Evolutionary conservation across 2,113 vertebrate genomes (phyloP).

Genomic region (Leptocoma aspasia): DNA sequence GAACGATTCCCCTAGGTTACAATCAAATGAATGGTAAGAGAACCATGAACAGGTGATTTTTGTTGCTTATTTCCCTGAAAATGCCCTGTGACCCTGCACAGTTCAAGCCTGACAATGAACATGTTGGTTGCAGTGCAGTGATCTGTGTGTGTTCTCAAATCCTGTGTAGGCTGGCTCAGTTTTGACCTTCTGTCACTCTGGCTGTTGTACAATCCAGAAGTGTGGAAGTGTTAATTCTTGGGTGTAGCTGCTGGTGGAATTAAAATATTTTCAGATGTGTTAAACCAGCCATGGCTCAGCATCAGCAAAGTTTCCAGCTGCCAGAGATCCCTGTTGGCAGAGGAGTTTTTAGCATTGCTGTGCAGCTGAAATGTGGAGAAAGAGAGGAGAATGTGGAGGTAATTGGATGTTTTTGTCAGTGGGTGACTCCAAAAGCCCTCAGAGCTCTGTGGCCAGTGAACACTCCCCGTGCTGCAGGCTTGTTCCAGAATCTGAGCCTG

Average conservation of each 20-base stretch:
- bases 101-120: neutral
- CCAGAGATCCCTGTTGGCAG: neutral
- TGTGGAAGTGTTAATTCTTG: neutral
- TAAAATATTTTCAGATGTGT: neutral
- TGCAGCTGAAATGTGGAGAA: neutral
- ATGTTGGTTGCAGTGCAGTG: neutral
- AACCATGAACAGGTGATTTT: neutral
- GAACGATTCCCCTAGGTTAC: constrained; percentile 95
- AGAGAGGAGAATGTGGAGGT: neutral
- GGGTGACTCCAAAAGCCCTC: neutral
- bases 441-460: neutral
- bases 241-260: neutral
- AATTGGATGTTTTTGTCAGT: neutral
- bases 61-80: neutral
- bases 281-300: neutral
- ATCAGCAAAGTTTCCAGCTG: neutral
- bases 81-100: neutral
- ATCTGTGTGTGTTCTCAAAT: neutral
- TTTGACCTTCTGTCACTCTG: constrained; percentile 20
- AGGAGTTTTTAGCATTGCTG: neutral
- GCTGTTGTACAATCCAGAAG: neutral
- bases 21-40: constrained; percentile 96
- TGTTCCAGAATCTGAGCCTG: neutral
- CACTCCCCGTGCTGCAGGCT: neutral
- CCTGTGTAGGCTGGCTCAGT: neutral